A percentile compares a stretch with the other conserved stretches of the same genome.
phyloP scores from a whole-genome alignment of 2,113 vertebrate genomes.

The Strigops habroptila region DNA sequence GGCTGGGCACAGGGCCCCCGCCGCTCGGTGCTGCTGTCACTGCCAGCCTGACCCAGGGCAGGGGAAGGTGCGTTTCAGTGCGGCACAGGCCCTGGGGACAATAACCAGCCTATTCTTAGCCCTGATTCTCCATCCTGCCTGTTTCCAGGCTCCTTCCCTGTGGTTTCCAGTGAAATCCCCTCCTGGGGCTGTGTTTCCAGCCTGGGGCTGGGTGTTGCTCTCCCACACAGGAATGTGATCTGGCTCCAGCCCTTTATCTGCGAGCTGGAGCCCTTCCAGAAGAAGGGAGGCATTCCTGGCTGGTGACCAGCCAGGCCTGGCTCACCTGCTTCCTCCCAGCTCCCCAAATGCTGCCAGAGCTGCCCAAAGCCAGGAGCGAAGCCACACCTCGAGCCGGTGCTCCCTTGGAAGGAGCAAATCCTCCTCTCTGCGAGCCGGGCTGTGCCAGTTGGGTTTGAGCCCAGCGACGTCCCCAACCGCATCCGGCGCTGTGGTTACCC shows the following conservation, averaged over 20 bases:
- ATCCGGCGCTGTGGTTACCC: neutral
- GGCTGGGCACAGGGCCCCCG: neutral
- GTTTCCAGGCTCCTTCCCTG: neutral
- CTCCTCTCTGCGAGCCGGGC: neutral
- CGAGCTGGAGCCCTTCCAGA: neutral
- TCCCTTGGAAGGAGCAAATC: neutral
- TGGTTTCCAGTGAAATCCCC: neutral
- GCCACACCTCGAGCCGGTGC: accelerated
- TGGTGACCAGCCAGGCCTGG: neutral
- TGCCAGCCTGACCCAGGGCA: neutral
- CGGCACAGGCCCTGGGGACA: accelerated
- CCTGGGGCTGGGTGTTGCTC: neutral
- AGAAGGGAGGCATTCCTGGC: neutral
- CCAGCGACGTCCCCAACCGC: accelerated
- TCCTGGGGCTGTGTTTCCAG: neutral
- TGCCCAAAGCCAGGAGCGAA: neutral
- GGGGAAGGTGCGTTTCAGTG: neutral
- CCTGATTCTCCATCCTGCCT: neutral
- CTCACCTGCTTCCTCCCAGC: neutral
- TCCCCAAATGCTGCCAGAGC: neutral
- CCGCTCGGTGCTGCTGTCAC: accelerated
- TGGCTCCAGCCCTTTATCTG: neutral
- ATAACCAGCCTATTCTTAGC: neutral
- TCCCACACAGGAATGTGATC: neutral
- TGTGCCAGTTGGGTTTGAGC: neutral